Base-by-base conservation (phyloP, 2,888 invertebrate genomes). In the Thera obeliscata region DNA sequence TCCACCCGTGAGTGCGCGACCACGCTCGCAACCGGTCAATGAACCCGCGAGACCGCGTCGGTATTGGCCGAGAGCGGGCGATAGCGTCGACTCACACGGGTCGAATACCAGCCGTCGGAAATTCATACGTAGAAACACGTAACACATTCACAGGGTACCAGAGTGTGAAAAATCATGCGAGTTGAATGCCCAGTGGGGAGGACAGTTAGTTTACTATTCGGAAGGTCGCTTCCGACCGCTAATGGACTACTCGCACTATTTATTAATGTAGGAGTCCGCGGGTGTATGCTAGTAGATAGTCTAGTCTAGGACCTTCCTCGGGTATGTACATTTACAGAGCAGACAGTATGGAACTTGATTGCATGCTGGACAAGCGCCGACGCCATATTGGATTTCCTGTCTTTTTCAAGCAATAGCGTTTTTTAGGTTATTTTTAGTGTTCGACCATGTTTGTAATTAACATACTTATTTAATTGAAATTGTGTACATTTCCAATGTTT, bases 81-180 rank as follows among this genome's bases (percentile, higher is more conserved):
- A 62, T 49, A 56, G 68, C 64, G 71, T 69, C 78, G 74, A 35
- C 58, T 65, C 74, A 82, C 86, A 85, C 84, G 69, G 74, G 72
- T 61, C 77, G 81, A 82, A 74, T 74, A 71, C 66, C 72, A 57
- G 72, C 78, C 77, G 71, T 74, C 74, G 71, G 76, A 78, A 79
- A 78, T 78, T 77, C 72, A 79, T 81, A 84, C 82, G 86, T 81
- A 83, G 77, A 73, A 85, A 87, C 87, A 87, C 86, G 85, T 78
- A 86, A 88, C 89, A 89, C 89, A 89, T 87, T 85, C 88, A 88
- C 87, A 87, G 83, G 86, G 86, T 80, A 84, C 80, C 76, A 79
- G 77, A 81, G 85, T 84, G 86, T 81, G 79, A 79, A 81, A 82
- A 84, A 79, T 87, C 82, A 90, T 90, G 90, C 90, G 83, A 75